Evolutionary conservation across 53 echinoderm and acorn worm species (phyloP).

Genomic region (Patiria pectinifera): DNA sequence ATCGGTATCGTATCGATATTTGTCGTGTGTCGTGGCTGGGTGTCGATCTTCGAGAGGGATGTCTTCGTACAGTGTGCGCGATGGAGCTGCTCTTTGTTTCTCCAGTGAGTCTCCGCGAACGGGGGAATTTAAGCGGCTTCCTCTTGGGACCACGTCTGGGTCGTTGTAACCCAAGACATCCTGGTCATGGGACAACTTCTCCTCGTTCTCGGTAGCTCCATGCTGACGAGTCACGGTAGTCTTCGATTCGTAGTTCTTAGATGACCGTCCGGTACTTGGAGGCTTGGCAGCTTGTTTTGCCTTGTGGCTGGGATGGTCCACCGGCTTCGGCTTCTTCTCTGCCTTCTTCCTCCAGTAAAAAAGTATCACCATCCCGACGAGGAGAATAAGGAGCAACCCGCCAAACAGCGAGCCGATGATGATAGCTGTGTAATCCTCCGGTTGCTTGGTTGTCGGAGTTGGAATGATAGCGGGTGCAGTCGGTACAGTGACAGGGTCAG

Average conservation of each 20-base stretch:
- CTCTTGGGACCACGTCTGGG: constrained; percentile 3
- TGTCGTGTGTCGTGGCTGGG: neutral
- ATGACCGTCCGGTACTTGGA: neutral
- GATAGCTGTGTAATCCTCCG: constrained; percentile 22
- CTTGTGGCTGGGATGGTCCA: neutral
- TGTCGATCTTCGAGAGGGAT: constrained; percentile 8
- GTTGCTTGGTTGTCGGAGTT: neutral
- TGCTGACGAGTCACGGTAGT: neutral
- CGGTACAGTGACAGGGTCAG: neutral
- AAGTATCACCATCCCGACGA: neutral
- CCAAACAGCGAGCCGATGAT: constrained; percentile 32
- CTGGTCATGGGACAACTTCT: neutral
- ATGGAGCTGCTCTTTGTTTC: neutral
- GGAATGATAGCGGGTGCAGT: neutral
- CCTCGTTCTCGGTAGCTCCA: neutral
- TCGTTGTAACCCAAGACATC: neutral
- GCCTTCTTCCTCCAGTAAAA: neutral
- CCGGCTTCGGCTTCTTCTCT: neutral
- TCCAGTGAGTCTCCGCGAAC: neutral
- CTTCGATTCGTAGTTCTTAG: neutral
- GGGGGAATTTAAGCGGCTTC: neutral
- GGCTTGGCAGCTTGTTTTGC: neutral
- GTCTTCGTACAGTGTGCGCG: neutral
- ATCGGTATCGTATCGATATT: neutral
- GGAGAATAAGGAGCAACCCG: neutral